These are phyloP conservation scores for Bugula neritina DNA, from an alignment of 2,888 invertebrate species.

Conservation along the genomic window DNA sequence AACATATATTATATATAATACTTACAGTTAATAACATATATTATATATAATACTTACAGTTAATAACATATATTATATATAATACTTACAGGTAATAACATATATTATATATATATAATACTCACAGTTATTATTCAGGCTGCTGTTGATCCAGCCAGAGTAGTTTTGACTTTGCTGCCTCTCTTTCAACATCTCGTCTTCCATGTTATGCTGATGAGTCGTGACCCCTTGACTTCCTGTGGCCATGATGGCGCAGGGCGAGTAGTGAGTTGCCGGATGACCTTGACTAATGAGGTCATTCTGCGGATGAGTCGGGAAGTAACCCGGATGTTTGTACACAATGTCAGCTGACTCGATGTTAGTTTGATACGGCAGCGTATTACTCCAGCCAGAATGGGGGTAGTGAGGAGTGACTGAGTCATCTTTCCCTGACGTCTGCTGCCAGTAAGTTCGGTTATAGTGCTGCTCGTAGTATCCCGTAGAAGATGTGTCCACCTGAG, in stretches of 20 bases:
- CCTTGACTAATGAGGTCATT: background rate
- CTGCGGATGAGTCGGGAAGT: background rate
- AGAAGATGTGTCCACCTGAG: background rate
- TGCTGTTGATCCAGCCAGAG: background rate
- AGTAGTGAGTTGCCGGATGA: background rate
- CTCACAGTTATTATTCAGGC: background rate
- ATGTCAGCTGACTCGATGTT: background rate
- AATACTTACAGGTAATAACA: no score
- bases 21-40: no score
- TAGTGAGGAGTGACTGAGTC: background rate
- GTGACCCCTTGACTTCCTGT: background rate
- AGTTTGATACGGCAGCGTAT: background rate
- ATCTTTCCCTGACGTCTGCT: constrained; percentile 1
- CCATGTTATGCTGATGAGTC: background rate
- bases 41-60: no score
- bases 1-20: no score
- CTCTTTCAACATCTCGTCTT: constrained; percentile 21
- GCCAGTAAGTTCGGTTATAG: constrained; percentile 8
- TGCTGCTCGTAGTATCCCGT: background rate
- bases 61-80: no score
- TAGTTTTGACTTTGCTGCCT: constrained; percentile 6
- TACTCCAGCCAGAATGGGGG: background rate
- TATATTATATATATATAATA: background rate
- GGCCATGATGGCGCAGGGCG: constrained; percentile 20
- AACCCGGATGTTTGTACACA: background rate